A percentile compares a stretch with the other conserved stretches of the same genome.
Evolutionary conservation across 2,113 vertebrate species (phyloP).

Genomic region (Ifrita kowaldi): DNA sequence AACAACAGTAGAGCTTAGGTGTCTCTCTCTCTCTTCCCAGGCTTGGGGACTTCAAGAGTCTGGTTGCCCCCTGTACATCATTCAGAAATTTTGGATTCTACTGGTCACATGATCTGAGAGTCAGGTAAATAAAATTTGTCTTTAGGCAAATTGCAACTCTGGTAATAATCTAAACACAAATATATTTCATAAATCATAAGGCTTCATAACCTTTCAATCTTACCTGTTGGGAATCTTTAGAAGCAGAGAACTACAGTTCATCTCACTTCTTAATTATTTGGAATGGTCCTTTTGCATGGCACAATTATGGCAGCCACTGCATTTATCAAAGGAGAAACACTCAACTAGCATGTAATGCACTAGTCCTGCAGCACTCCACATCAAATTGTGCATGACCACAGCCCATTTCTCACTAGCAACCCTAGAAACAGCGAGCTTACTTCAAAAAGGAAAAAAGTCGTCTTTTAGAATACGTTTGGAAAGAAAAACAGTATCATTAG

Average conservation of each 20-base stretch:
- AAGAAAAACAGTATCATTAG: neutral
- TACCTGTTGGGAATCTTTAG: neutral
- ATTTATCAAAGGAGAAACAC: neutral
- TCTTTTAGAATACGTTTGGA: neutral
- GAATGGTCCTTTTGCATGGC: neutral
- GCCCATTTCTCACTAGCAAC: neutral
- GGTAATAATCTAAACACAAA: neutral
- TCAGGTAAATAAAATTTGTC: neutral
- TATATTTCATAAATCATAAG: neutral
- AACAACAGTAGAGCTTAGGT: neutral
- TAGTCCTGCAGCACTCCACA: neutral
- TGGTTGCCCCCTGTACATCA: neutral
- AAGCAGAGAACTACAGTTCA: neutral
- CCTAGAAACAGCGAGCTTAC: neutral
- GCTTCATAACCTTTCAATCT: neutral
- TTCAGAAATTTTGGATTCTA: neutral
- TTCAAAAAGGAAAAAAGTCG: neutral
- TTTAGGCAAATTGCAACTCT: neutral
- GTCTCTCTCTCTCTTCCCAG: neutral
- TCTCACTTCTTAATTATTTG: neutral
- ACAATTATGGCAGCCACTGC: neutral
- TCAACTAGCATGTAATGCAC: neutral
- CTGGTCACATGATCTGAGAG: neutral
- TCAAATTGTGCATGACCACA: neutral
- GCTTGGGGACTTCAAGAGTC: neutral